Base-by-base conservation (phyloP, 2,888 invertebrate genomes). In the Trichopria drosophilae region DNA sequence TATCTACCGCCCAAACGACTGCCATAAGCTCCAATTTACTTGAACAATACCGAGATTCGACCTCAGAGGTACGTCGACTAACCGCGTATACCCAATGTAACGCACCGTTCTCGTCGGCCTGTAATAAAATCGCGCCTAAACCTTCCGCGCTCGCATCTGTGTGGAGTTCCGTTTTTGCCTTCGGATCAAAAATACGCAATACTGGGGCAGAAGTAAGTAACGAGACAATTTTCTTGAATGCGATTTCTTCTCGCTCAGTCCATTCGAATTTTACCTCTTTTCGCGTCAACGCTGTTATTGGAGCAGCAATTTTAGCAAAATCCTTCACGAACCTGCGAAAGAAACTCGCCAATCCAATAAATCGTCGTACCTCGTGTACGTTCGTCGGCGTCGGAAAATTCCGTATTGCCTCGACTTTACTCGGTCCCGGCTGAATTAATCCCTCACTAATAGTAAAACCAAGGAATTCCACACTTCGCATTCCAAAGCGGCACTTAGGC, bases 401-500 rank as follows among this genome's bases (percentile, higher is more conserved):
- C 20, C 19, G 32, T 9, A 61, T 59, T 6, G 60, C 64, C 49
- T 42, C 22, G 15, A 35, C 54, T 50, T 58, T 69, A 51, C 5
- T 44, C 42, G n/a, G 41, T 32, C 57, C 51, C 19, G 60, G 60
- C 16, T 53, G 41, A 10, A 59, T 53, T 10, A 49, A 43, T 7
- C 57, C 43, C 2, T 42, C 48, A 1, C 41, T 29, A 1, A 53
- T 18, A 5, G 48, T 41, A 43, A 66, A 65, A 6, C 72, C 68
- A n/a, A 71, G 51, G 41, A 59, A 66, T 16, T 61, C 52, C 0
- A 72, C 55, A 34, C 57, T 32, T 6, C 39, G 36, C 16, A 46
- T 52, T 2, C 54, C 64, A 55, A 70, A 65, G 15, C 48, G 34
- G 35, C 64, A 67, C 51, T 69, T 66, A 6, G 31, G 15, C 1